phyloP scores from a whole-genome alignment of 2,888 invertebrate species.

The Xylota segnis region DNA sequence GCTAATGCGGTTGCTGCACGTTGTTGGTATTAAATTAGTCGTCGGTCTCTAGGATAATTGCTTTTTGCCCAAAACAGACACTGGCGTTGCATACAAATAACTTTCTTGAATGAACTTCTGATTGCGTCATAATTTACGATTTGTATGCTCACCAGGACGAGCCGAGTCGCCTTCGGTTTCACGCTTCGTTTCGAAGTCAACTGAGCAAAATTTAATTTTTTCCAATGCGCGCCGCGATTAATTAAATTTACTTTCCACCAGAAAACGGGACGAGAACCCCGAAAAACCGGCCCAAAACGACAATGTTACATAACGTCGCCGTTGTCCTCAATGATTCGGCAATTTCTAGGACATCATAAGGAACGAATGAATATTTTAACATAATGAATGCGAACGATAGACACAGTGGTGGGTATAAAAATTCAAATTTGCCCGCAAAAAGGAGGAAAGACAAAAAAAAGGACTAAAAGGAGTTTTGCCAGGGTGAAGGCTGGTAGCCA shows the following conservation, averaged over 20 bases:
- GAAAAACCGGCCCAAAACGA: not conserved
- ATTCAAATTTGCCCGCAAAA: constrained; percentile 64
- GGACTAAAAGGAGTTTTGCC: constrained; percentile 31
- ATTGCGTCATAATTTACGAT: constrained; percentile 57
- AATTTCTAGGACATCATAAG: constrained; percentile 74
- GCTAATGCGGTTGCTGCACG: constrained; percentile 1
- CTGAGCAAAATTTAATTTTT: constrained; percentile 54
- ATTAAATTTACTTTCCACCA: constrained; percentile 61
- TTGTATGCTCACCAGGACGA: constrained; percentile 41
- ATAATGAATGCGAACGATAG: constrained; percentile 68
- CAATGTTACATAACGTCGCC: constrained; percentile 24
- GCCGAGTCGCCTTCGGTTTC: not conserved
- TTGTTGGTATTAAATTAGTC: constrained; percentile 55
- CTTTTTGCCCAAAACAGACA: constrained; percentile 28
- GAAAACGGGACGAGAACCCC: constrained; percentile 12
- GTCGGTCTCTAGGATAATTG: constrained; percentile 54
- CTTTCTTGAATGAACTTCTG: constrained; percentile 34
- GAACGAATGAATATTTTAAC: constrained; percentile 75
- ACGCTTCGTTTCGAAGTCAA: constrained; percentile 41
- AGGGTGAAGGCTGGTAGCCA: not conserved
- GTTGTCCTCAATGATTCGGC: constrained; percentile 66
- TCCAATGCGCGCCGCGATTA: constrained; percentile 62
- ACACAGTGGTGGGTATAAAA: constrained; percentile 55
- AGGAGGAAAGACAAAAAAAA: not conserved
- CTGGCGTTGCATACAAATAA: constrained; percentile 64